A percentile compares a stretch with the other conserved stretches of the same genome.
phyloP scores from a whole-genome alignment of 2,113 vertebrate species.

The Erpornis zantholeuca region DNA sequence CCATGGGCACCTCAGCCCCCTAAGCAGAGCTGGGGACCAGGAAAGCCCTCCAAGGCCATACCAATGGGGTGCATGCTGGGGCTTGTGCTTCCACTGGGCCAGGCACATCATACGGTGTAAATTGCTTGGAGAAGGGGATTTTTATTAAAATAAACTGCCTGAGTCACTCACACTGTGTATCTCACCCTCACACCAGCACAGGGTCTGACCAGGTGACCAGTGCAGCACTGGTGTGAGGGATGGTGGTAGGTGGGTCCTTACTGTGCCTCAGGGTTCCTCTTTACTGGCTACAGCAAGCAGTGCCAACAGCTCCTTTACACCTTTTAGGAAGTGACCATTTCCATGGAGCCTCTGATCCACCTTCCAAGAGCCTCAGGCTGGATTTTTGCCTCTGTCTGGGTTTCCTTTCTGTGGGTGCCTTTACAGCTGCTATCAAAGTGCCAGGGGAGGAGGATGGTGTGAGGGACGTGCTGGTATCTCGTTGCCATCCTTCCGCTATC shows the following conservation, averaged over 20 bases:
- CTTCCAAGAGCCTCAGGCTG: neutral
- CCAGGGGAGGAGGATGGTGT: neutral
- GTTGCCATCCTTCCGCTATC: neutral
- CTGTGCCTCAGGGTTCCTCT: neutral
- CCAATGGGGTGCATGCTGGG: too few relatives aligned
- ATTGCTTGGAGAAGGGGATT: neutral
- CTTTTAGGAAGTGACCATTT: neutral
- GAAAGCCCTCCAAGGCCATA: neutral
- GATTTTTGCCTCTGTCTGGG: neutral
- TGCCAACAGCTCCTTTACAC: neutral
- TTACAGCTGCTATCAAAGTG: neutral
- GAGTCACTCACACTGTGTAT: neutral
- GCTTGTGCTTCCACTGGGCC: neutral
- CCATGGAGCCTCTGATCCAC: neutral
- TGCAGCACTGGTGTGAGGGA: neutral
- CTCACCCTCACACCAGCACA: neutral
- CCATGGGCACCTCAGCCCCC: neutral
- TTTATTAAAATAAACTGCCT: neutral
- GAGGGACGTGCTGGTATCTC: neutral
- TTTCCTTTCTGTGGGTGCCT: neutral
- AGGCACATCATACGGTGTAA: rapidly evolving
- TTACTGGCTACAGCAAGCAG: neutral
- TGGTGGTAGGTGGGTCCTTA: neutral
- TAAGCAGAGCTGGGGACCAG: neutral
- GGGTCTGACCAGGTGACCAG: neutral